These are phyloP conservation scores for Dione juno DNA, from an alignment of 2,888 invertebrate genomes.

Conservation along the genomic window DNA sequence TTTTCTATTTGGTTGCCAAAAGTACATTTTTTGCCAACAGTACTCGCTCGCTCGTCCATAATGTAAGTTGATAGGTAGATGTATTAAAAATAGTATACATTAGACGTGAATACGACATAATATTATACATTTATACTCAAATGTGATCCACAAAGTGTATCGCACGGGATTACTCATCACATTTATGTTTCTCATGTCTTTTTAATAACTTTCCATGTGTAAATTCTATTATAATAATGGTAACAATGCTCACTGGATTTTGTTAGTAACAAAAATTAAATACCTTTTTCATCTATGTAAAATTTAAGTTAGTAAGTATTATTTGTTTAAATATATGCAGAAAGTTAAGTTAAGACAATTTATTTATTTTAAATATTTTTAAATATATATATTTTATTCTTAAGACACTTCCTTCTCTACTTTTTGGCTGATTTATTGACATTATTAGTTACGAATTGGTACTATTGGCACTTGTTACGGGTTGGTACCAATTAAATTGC, in stretches of 20 bases:
- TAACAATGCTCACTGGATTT: constrained; percentile 31
- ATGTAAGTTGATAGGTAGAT: constrained; percentile 84
- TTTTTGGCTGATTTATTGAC: too few species aligned
- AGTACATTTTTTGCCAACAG: constrained; percentile 54
- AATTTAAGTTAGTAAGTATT: too few species aligned
- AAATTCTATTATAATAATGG: constrained; percentile 43
- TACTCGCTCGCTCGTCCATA: constrained; percentile 80
- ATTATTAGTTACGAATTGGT: too few species aligned
- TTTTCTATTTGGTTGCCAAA: neutral
- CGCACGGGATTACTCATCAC: constrained; percentile 59
- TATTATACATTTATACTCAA: constrained; percentile 55
- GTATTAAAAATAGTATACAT: constrained; percentile 84
- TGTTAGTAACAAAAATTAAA: too few species aligned
- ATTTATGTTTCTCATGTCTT: constrained; percentile 51
- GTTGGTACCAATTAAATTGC: too few species aligned
- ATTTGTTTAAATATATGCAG: neutral
- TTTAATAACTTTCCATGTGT: constrained; percentile 41
- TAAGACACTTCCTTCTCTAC: too few species aligned
- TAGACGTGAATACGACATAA: constrained; percentile 77
- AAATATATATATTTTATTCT: too few species aligned
- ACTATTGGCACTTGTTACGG: too few species aligned
- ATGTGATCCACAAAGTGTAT: constrained; percentile 55
- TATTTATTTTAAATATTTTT: too few species aligned
- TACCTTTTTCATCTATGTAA: too few species aligned
- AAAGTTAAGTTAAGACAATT: too few species aligned